Evolutionary conservation across 2,113 vertebrate genomes (phyloP), one percentile per base, ranked within the genome.

Genomic region (Machaerirhynchus nigripectus): DNA sequence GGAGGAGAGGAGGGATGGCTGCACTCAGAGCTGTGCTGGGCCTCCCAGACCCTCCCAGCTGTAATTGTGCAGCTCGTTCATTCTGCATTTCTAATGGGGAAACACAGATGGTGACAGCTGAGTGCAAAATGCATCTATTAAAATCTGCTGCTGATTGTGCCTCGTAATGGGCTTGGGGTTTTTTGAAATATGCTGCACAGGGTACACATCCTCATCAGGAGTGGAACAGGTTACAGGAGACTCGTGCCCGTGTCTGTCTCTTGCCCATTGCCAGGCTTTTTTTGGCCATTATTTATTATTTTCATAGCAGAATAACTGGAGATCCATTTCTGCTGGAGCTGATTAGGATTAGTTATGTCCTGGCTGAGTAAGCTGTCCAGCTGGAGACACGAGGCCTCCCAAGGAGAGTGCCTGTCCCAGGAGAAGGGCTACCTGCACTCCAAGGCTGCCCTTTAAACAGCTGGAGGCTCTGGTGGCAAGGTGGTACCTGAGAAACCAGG

Each of bases 31-130:
- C 75, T 40, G 35, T 69, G 42, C 64, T 2, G 46, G 87, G 73
- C 65, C 82, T 89, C 91, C 74, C 85, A 91, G 44, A 39, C 30
- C 61, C 82, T 89, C 88, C 19, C 96, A 90, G 97, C 93, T 97
- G 96, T 87, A 91, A 93, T 91, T 95, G 92, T 74, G 81, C 81
- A 90, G 92, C 91, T 97, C 40, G 1, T 94, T 95, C 94, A 47
- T 95, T 94, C 93, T 96, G 96, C 94, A 96, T 97, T 93, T 95
- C 95, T 97, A 95, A 96, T 95, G 84, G 96, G 1, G 86, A 94
- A 96, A 96, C 90, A 94, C 97, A 97, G 96, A 97, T 97, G 96
- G 95, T 95, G 93, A 94, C 92, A 95, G 94, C 96, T 96, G 94
- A 97, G 94, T 77, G 82, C 86, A 96, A 95, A 94, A 96, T 71